phyloP scores from a whole-genome alignment of 2,888 invertebrate genomes.

The Apoda limacodes region DNA sequence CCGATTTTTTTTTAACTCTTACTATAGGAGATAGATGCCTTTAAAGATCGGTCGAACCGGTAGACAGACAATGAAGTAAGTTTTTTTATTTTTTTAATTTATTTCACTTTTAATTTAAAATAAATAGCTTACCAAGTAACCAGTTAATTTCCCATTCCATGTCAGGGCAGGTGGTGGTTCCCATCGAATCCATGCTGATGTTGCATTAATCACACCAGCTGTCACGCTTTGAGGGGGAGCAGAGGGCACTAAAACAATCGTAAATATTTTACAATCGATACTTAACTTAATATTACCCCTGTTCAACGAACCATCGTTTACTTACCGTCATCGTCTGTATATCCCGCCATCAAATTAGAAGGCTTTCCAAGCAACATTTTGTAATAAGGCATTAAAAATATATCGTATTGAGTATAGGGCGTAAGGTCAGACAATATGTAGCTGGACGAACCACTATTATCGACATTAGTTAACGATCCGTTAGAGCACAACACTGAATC shows the following conservation, averaged over 20 bases:
- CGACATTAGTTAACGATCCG: constrained; percentile 76
- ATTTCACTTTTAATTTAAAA: constrained; percentile 23
- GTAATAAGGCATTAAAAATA: constrained; percentile 92
- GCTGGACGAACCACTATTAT: constrained; percentile 77
- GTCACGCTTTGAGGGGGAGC: constrained; percentile 83
- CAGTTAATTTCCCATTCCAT: constrained; percentile 85
- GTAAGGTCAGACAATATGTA: constrained; percentile 81
- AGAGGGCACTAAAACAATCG: constrained; percentile 76
- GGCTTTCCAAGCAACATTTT: constrained; percentile 91
- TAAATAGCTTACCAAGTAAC: constrained; percentile 81
- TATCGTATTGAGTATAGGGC: constrained; percentile 90
- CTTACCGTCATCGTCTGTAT: constrained; percentile 86
- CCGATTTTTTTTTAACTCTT: no score
- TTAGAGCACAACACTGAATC: constrained; percentile 52
- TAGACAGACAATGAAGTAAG: no score
- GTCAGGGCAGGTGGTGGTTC: constrained; percentile 80
- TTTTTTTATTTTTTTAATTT: constrained; percentile 16
- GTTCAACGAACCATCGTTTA: constrained; percentile 6
- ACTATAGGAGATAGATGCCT: no score
- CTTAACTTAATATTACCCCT: constrained; percentile 1
- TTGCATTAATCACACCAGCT: constrained; percentile 83
- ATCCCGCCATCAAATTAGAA: constrained; percentile 88
- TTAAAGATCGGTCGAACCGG: no score
- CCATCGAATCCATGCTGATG: constrained; percentile 87
- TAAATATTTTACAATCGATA: constrained; percentile 13